Conservation (phyloP, 2,113 vertebrate species). For the Saimiri boliviensis region DNA sequence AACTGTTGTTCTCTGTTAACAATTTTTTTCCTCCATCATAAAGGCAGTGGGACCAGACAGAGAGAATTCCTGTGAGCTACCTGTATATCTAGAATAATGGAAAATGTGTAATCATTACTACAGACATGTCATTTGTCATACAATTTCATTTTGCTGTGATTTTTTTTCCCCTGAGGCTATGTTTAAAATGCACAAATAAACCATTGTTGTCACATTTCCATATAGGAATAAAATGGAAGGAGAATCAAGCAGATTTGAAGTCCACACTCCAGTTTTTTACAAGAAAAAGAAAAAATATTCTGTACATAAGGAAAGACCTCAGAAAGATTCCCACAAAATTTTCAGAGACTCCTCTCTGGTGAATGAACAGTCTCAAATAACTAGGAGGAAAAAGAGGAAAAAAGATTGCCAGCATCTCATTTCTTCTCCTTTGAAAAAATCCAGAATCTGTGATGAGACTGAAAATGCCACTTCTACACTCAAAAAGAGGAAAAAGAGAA, state of each 20-base stretch:
- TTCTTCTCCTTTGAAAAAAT: not conserved
- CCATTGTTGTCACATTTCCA: not conserved
- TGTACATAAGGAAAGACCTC: fast-evolving
- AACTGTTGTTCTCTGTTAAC: not conserved
- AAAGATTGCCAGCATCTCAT: not conserved
- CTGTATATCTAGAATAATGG: not conserved
- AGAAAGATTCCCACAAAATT: fast-evolving
- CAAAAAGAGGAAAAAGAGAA: slow-evolving; percentile 28
- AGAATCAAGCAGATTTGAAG: not conserved
- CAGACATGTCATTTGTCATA: not conserved
- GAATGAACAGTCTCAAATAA: fast-evolving
- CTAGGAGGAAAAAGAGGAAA: not conserved
- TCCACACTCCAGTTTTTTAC: not conserved
- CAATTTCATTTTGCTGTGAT: not conserved
- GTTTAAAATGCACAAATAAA: slow-evolving; percentile 49
- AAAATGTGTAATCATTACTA: not conserved
- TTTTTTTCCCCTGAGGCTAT: not conserved
- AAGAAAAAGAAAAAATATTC: slow-evolving; percentile 72
- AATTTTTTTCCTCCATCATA: fast-evolving
- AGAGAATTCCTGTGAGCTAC: no score
- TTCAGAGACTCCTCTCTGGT: fast-evolving
- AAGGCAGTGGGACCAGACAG: not conserved
- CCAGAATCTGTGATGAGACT: not conserved
- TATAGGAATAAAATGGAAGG: slow-evolving; percentile 71
- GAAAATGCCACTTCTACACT: not conserved